Evolutionary conservation across 2,113 vertebrate genomes (phyloP).

Genomic region (Anoura caudifer): DNA sequence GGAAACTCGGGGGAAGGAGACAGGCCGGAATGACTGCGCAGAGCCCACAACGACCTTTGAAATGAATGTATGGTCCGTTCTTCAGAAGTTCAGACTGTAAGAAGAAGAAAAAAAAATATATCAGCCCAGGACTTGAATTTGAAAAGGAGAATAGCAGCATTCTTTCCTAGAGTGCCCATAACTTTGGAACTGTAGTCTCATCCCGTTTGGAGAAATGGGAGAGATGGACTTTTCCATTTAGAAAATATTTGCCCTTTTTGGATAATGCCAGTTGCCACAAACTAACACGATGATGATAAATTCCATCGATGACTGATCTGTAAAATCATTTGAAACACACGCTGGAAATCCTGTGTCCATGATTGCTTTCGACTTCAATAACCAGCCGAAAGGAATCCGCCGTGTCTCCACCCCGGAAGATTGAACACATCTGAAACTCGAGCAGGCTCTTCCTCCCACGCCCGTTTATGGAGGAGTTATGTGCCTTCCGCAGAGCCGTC

Average conservation of each 20-base stretch:
- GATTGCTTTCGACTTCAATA: neutral
- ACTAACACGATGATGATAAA: neutral
- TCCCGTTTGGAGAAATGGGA: neutral
- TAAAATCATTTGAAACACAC: neutral
- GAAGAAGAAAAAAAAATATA: neutral
- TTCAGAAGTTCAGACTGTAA: neutral
- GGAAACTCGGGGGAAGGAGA: neutral
- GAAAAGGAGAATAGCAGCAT: neutral
- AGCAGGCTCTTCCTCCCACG: too few relatives aligned
- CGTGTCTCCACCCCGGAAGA: neutral
- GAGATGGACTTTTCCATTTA: neutral
- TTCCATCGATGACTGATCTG: neutral
- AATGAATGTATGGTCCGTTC: neutral
- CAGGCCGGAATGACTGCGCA: fast-evolving
- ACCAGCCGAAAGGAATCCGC: neutral
- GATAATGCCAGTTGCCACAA: neutral
- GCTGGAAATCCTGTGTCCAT: fast-evolving
- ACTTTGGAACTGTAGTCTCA: neutral
- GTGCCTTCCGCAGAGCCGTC: too few relatives aligned
- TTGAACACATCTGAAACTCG: too few relatives aligned
- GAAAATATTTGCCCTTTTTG: neutral
- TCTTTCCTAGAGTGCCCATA: neutral
- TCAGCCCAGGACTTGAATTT: neutral
- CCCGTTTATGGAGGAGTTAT: too few relatives aligned
- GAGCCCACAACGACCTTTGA: neutral